Evolutionary conservation across 2,797 vertebrate genomes (phyloP).

Genomic region (Petrocephalus schoutedeni): DNA sequence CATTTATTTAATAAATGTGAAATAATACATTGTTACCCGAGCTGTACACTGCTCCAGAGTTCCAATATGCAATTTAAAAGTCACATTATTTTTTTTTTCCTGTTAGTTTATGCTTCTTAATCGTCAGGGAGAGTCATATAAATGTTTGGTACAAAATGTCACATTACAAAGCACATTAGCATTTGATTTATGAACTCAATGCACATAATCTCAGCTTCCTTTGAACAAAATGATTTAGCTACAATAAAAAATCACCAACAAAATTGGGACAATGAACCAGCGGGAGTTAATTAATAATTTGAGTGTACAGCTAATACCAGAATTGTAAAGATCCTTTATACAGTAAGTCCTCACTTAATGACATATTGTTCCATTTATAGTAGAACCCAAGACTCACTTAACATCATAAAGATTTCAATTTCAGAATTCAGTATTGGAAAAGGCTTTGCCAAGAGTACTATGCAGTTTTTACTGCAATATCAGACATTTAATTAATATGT

Average conservation of each 20-base stretch:
- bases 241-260: neutral
- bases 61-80: conserved; percentile 52
- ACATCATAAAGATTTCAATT: neutral
- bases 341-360: conserved; percentile 39
- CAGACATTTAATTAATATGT: neutral
- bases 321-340: conserved; percentile 5
- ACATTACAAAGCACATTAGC: conserved; percentile 75
- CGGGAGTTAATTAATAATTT: conserved; percentile 3
- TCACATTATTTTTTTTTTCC: conserved; percentile 39
- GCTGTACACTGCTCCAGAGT: conserved; percentile 44
- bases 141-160: conserved; percentile 87
- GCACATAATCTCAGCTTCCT: conserved; percentile 49
- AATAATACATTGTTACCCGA: conserved; percentile 51
- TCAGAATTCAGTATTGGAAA: neutral
- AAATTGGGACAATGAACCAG: neutral
- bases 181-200: conserved; percentile 40
- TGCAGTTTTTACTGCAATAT: neutral
- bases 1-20: conserved; percentile 62
- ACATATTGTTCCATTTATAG: conserved; percentile 25
- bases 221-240: conserved; percentile 44
- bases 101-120: neutral
- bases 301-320: neutral
- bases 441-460: neutral
- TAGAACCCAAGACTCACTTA: neutral
- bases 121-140: conserved; percentile 51